These are phyloP conservation scores for Bolinopsis microptera DNA, from an alignment of 37 sponge, comb jelly and placozoan genomes.

Conservation along the genomic window DNA sequence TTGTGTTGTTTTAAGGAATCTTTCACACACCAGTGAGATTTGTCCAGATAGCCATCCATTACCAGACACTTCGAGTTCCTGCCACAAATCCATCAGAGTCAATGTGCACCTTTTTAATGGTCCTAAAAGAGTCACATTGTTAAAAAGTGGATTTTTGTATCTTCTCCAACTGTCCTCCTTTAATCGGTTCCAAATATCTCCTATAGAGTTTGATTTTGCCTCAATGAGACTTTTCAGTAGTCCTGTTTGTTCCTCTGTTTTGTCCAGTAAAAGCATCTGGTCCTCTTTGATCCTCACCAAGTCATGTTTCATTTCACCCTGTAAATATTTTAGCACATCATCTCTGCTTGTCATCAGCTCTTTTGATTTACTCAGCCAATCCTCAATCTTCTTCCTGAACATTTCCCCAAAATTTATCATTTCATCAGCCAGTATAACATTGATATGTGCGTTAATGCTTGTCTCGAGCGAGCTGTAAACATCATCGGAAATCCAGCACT, in stretches of 20 bases:
- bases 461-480: neutral
- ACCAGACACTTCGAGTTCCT: slow-evolving; percentile 45
- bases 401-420: neutral
- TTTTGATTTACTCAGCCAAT: slow-evolving; percentile 12
- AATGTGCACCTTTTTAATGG: neutral
- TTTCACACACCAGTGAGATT: slow-evolving; percentile 28
- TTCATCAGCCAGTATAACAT: neutral
- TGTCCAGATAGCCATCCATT: slow-evolving; percentile 45
- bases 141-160: slow-evolving; percentile 46
- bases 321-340: slow-evolving; percentile 48
- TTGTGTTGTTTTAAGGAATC: neutral
- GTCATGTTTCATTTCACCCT: slow-evolving; percentile 57
- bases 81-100: slow-evolving; percentile 48
- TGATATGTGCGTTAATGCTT: neutral
- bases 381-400: neutral
- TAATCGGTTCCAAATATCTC: slow-evolving; percentile 3
- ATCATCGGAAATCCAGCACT: slow-evolving; percentile 45
- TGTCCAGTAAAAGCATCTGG: slow-evolving; percentile 14
- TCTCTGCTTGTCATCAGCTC: slow-evolving; percentile 60
- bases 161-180: slow-evolving; percentile 33
- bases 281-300: slow-evolving; percentile 10
- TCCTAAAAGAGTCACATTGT: neutral
- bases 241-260: slow-evolving; percentile 60
- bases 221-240: neutral
- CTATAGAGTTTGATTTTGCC: neutral